Evolutionary conservation across 23 tunicate genomes (phyloP), one percentile per base, ranked within the genome.

Genomic region (Halocynthia roretzi): DNA sequence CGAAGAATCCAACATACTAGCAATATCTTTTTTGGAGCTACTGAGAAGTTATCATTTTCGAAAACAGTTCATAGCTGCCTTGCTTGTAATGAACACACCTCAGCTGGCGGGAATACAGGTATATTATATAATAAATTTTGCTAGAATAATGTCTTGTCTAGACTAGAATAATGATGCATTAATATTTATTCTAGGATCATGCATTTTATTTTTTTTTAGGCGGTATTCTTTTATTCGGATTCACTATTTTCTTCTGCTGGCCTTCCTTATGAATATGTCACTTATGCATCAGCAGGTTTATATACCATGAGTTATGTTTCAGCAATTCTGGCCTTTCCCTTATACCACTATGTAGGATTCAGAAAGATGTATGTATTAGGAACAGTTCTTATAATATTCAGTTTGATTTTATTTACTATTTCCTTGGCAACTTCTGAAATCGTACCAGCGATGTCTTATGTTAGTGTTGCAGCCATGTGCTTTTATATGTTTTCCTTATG

Each of bases 61-160:
- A 53, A 23, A 12, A 54, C 78, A 74, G 22, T 74, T 54, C 15
- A 8, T 74, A 7, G 63, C 22, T 12, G n/a, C 78, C 14, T 12
- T 54, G 10, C 19, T 54, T 12, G 63, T 31, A 54, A 74, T 74
- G 78, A 53, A 0, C 62, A 52, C 78, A 8, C 10, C 19, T 9
- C 78, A 74, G 56, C 56, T 74, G 10, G 60, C 31, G 14, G 78
- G 78, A 12, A 74, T 54, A 52, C 78, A 74, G 78, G 78, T 74
- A 65, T 10, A 9, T 65, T 65, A 58, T 58, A 5, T 5, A 10
- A 65, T 9, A 40, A 15, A 20, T 65, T 15, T 10, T 15, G 31
- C 48, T 10, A 10, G 19, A 0, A 5, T 65, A 48, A 65, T 10
- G 31, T 10, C 51, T 17, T 56, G 51, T 0, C 76, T 10, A 71